Base-by-base conservation (phyloP, 2,797 vertebrate genomes). In the Leptoclinus maculatus region DNA sequence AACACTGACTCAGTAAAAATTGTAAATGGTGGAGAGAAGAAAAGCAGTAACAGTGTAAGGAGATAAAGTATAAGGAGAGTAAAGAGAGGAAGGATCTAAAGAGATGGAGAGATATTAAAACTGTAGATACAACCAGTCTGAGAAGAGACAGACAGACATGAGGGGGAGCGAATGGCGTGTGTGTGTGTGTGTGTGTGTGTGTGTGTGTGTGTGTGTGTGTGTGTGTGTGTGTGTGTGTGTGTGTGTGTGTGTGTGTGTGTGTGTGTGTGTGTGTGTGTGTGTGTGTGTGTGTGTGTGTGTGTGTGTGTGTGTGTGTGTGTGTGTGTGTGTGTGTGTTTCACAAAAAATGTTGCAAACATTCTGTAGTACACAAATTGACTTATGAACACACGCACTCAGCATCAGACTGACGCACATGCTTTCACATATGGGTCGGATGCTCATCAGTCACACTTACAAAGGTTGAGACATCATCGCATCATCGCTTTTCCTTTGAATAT, bases 321-420 rank as follows among this genome's bases (percentile, higher is more conserved):
- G 29, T 29, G 54, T n/a, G 54, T 23, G 3, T 36, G 36, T 41
- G 41, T 39, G 34, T 38, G 57, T 56, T 71, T 73, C 49, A 27
- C 54, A 53, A 70, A 70, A 84, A 78, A 71, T 71, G 43, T 45
- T 77, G 29, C 62, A 82, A 74, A 77, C 71, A 58, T 60, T 68
- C 53, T 68, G 60, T 68, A 36, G 57, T 68, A 66, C 66, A 79
- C 79, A 82, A 66, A 70, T 70, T 12, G 36, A 57, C 34, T 51
- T n/a, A 21, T 57, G 41, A 71, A 63, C 59, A 71, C 76, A 51
- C 83, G 67, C 77, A 38, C 71, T 70, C 41, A 62, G 69, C 71
- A 82, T 84, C 81, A 75, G 74, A 78, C 60, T 91, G 88, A 90
- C 81, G 76, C 80, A 89, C 76, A 71, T 65, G 71, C 74, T 70